phyloP scores from a whole-genome alignment of 92 coral and sea anemone species.

The Epizoanthus rinbou region DNA sequence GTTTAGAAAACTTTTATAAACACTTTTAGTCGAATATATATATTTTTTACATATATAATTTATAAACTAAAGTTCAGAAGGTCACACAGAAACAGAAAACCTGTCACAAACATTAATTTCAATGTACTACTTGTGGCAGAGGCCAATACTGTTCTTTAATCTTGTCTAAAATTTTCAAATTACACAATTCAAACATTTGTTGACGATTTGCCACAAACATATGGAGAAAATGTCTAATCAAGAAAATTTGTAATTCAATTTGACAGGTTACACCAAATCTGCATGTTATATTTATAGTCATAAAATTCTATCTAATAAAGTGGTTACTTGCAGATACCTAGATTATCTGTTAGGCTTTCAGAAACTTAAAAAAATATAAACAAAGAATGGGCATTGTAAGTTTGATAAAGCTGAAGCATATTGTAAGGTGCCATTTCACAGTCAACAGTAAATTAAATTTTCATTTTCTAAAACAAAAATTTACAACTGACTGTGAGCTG shows the following conservation, averaged over 20 bases:
- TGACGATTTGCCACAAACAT: background rate
- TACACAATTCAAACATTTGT: constrained; percentile 9
- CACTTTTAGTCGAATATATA: too few relatives aligned
- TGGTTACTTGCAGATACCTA: constrained; percentile 13
- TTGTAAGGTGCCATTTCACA: background rate
- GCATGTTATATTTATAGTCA: background rate
- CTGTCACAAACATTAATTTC: too few relatives aligned
- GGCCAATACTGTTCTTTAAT: background rate
- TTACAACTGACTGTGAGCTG: constrained; percentile 1
- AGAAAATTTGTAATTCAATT: background rate
- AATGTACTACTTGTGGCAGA: background rate
- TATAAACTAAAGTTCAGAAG: too few relatives aligned
- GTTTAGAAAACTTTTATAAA: too few relatives aligned
- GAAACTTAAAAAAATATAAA: background rate
- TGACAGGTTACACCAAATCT: background rate
- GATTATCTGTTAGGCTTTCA: background rate
- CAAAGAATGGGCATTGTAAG: background rate
- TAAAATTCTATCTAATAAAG: background rate
- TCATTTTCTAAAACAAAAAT: background rate
- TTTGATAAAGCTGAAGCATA: background rate
- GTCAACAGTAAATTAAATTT: constrained; percentile 10
- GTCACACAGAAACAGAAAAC: too few relatives aligned
- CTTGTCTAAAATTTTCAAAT: background rate
- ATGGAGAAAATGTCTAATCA: background rate
- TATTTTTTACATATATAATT: too few relatives aligned